Evolutionary conservation across 2,113 vertebrate species (phyloP).

Genomic region (Cyprinodon variegatus): DNA sequence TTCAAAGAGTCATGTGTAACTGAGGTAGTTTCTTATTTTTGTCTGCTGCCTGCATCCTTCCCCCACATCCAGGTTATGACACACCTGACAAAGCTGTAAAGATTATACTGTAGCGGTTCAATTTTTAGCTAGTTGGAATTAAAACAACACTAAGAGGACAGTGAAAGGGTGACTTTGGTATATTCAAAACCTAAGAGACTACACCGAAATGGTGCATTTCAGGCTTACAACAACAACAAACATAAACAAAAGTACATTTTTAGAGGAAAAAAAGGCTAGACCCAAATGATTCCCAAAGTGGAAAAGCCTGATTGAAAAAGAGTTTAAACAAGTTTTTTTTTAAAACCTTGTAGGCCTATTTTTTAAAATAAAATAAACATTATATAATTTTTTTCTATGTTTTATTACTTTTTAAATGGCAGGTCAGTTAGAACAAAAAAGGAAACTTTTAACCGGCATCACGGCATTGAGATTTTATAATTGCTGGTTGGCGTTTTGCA

Average conservation of each 20-base stretch:
- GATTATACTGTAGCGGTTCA: neutral
- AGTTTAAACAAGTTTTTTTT: neutral
- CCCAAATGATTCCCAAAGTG: neutral
- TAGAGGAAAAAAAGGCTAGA: neutral
- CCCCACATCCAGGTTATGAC: neutral
- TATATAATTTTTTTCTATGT: neutral
- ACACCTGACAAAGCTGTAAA: neutral
- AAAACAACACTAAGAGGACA: neutral
- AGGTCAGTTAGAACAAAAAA: neutral
- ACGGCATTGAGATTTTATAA: neutral
- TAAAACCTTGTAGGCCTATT: neutral
- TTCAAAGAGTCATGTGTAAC: conserved; percentile 46
- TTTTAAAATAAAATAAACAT: neutral
- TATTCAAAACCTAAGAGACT: neutral
- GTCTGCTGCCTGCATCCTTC: conserved; percentile 5
- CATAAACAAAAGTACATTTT: neutral
- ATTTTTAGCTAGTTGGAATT: neutral
- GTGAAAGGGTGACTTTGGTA: neutral
- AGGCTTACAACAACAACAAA: neutral
- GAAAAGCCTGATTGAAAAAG: neutral
- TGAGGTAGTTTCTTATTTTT: conserved; percentile 22
- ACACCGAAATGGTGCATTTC: neutral
- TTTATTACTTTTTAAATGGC: neutral
- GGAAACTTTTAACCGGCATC: neutral
- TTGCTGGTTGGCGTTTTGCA: neutral